These are phyloP conservation scores for Apotomis capreana DNA, from an alignment of 2,888 invertebrate species.

Conservation along the genomic window DNA sequence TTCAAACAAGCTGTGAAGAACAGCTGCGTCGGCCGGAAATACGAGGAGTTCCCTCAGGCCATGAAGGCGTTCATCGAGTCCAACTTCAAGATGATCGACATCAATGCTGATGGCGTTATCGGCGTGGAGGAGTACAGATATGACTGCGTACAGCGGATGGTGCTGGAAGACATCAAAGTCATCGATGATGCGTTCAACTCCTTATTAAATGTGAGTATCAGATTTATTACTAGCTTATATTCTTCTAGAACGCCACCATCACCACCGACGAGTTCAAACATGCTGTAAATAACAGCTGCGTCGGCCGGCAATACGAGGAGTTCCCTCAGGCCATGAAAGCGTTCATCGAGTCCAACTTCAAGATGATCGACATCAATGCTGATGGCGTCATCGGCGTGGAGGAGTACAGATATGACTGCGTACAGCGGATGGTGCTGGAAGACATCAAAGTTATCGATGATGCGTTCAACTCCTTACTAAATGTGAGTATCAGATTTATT, in stretches of 20 bases:
- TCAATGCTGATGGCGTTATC: slow-evolving; percentile 91
- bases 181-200: slow-evolving; percentile 91
- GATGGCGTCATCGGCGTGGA: slow-evolving; percentile 91
- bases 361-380: slow-evolving; percentile 90
- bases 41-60: slow-evolving; percentile 92
- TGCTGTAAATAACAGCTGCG: slow-evolving; percentile 91
- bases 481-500: slow-evolving; percentile 82
- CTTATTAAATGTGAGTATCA: slow-evolving; percentile 87
- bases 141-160: slow-evolving; percentile 91
- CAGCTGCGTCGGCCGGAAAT: slow-evolving; percentile 90
- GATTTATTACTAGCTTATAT: background rate
- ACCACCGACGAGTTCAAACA: slow-evolving; percentile 91
- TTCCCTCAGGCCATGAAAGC: slow-evolving; percentile 94
- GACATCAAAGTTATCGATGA: slow-evolving; percentile 90
- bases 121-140: slow-evolving; percentile 92
- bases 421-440: slow-evolving; percentile 90
- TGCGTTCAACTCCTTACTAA: slow-evolving; percentile 89
- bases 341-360: slow-evolving; percentile 93
- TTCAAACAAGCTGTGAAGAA: slow-evolving; percentile 91
- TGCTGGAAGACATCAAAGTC: slow-evolving; percentile 88
- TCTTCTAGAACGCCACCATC: slow-evolving; percentile 89
- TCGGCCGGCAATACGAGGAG: slow-evolving; percentile 89
- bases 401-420: slow-evolving; percentile 92
- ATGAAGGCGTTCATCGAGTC: slow-evolving; percentile 94
- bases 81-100: slow-evolving; percentile 91